Evolutionary conservation across 2,797 vertebrate genomes (phyloP).

Genomic region (Sarcophilus harrisii): DNA sequence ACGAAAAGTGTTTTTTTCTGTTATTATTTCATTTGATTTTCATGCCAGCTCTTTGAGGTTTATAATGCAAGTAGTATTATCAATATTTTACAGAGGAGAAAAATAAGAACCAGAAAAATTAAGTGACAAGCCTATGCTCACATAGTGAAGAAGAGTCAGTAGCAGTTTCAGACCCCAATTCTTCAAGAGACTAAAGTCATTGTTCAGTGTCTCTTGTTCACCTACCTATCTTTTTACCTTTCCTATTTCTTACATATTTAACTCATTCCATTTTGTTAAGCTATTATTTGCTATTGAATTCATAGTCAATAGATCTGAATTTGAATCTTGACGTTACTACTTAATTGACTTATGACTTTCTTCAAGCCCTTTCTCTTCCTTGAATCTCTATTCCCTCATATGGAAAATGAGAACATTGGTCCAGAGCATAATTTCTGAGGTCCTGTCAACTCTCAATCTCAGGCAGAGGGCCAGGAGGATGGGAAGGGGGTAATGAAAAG

Average conservation of each 20-base stretch:
- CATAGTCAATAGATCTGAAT: not conserved
- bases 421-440: not conserved
- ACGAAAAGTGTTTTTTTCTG: not conserved
- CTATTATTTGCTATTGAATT: not conserved
- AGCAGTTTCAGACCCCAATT: not conserved
- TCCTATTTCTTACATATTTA: not conserved
- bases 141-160: not conserved
- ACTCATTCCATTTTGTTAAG: not conserved
- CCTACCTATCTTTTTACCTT: not conserved
- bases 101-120: not conserved
- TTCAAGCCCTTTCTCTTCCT: not conserved
- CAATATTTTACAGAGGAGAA: slow-evolving; percentile 19
- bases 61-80: not conserved
- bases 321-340: slow-evolving; percentile 12
- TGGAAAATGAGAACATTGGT: slow-evolving; percentile 21
- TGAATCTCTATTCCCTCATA: not conserved
- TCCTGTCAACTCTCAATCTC: not conserved
- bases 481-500: not conserved
- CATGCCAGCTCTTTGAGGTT: not conserved
- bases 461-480: not conserved
- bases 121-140: not conserved
- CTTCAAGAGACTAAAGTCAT: not conserved
- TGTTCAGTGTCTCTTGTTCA: not conserved
- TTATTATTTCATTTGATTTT: not conserved
- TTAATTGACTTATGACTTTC: not conserved